Conservation (phyloP, 2,888 invertebrate genomes). For the Glaucopsyche alexis region DNA sequence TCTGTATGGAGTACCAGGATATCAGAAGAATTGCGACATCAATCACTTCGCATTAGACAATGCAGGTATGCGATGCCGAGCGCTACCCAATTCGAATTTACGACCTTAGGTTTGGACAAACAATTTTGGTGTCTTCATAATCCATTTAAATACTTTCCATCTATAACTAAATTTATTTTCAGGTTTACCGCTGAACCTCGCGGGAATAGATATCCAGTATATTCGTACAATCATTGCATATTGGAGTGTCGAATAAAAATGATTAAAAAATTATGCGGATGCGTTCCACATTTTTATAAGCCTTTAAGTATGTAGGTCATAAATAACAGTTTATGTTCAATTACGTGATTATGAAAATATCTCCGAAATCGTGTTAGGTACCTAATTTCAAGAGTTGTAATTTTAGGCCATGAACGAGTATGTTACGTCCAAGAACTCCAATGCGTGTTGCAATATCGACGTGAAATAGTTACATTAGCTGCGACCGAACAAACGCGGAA, state of each 20-base stretch:
- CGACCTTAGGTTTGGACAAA: background rate
- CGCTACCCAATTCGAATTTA: background rate
- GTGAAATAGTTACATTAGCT: constrained; percentile 57
- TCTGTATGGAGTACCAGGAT: constrained; percentile 63
- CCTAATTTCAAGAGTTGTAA: background rate
- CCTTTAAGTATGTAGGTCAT: constrained; percentile 74
- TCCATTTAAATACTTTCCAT: too few relatives aligned
- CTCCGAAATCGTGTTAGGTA: too few relatives aligned
- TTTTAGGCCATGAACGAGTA: constrained; percentile 57
- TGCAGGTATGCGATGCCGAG: constrained; percentile 57
- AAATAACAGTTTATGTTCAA: background rate
- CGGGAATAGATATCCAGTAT: constrained; percentile 79
- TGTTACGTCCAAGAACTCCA: constrained; percentile 60
- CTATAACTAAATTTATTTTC: constrained; percentile 39
- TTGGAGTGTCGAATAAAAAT: constrained; percentile 84
- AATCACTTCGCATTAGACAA: constrained; percentile 55
- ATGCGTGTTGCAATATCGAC: constrained; percentile 58
- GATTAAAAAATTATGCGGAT: constrained; percentile 82
- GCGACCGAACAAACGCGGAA: constrained; percentile 48
- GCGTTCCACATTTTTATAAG: constrained; percentile 87
- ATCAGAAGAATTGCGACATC: constrained; percentile 51
- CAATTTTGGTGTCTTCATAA: too few relatives aligned
- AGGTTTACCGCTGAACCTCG: constrained; percentile 63
- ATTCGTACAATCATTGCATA: constrained; percentile 84
- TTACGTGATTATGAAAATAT: too few relatives aligned